Percentiles rank a stretch among this genome's conserved stretches.
These are phyloP conservation scores for Carapus acus DNA, from an alignment of 2,797 vertebrate genomes.

Conservation along the genomic window DNA sequence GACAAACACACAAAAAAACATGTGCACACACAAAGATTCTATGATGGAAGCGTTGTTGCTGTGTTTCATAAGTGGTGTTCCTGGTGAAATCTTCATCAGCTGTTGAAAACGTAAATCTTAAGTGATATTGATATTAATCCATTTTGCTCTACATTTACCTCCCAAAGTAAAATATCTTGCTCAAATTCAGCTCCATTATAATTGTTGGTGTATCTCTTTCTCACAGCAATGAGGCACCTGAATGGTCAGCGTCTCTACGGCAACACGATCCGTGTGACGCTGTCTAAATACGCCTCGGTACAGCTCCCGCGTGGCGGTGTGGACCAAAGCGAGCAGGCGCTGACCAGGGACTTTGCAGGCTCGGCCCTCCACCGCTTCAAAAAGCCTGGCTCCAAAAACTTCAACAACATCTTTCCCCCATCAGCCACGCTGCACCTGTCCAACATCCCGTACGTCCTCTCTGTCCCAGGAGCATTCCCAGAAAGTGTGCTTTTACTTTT, in stretches of 20 bases:
- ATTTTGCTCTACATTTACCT: too few relatives aligned
- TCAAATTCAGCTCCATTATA: too few relatives aligned
- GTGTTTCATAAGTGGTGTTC: too few relatives aligned
- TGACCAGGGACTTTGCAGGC: conserved; percentile 85
- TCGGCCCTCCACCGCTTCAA: conserved; percentile 90
- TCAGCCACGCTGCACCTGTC: conserved; percentile 89
- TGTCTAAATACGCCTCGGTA: conserved; percentile 83
- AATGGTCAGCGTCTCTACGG: conserved; percentile 87
- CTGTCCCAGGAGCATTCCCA: too few relatives aligned
- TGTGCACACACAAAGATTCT: too few relatives aligned
- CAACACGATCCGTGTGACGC: conserved; percentile 76
- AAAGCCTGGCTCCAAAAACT: conserved; percentile 85
- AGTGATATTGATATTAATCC: too few relatives aligned
- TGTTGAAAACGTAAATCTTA: too few relatives aligned
- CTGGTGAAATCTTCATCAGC: too few relatives aligned
- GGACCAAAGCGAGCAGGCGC: conserved; percentile 77
- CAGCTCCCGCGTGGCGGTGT: conserved; percentile 75
- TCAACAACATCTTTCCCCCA: conserved; percentile 87
- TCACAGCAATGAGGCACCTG: conserved; percentile 84
- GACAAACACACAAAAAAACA: conserved; percentile 10
- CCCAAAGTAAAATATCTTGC: too few relatives aligned
- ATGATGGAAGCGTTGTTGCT: too few relatives aligned
- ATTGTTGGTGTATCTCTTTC: too few relatives aligned
- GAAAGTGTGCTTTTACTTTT: too few relatives aligned
- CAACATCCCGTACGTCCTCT: conserved; percentile 79